Evolutionary conservation across 1,140 invertebrate genomes (phyloP).

Genomic region (Anastatus disparis): DNA sequence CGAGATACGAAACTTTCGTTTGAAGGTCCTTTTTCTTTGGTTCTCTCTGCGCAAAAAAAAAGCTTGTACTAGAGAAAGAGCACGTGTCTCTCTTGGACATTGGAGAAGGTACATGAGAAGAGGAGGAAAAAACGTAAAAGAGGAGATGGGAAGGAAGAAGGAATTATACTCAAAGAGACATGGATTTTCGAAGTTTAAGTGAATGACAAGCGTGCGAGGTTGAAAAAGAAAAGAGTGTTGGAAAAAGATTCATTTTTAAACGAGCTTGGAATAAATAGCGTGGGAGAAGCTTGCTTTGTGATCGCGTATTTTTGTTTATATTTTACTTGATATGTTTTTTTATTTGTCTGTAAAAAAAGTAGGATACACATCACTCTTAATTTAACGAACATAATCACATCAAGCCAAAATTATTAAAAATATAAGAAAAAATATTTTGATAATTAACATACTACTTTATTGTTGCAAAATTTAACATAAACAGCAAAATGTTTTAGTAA

Average conservation of each 20-base stretch:
- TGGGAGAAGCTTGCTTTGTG: background rate
- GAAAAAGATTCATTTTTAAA: background rate
- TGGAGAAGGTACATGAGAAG: background rate
- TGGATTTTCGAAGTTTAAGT: background rate
- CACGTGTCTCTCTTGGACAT: background rate
- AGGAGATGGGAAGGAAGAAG: background rate
- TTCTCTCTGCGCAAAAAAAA: background rate
- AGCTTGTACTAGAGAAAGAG: too few species aligned
- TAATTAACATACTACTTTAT: too few species aligned
- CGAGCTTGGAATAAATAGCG: background rate
- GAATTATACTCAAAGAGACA: background rate
- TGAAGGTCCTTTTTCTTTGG: background rate
- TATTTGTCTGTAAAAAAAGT: too few species aligned
- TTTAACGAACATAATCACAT: too few species aligned
- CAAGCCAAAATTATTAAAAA: too few species aligned
- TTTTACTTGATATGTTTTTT: too few species aligned
- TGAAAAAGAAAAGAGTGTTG: background rate
- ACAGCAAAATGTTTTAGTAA: too few species aligned
- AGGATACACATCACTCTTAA: too few species aligned
- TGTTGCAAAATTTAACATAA: too few species aligned
- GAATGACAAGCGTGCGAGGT: background rate
- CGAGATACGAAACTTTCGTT: background rate
- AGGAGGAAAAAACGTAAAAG: background rate
- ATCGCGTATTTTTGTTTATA: too few species aligned
- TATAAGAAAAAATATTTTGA: too few species aligned